phyloP scores from a whole-genome alignment of 2,797 vertebrate species.

The Ataeniobius toweri region DNA sequence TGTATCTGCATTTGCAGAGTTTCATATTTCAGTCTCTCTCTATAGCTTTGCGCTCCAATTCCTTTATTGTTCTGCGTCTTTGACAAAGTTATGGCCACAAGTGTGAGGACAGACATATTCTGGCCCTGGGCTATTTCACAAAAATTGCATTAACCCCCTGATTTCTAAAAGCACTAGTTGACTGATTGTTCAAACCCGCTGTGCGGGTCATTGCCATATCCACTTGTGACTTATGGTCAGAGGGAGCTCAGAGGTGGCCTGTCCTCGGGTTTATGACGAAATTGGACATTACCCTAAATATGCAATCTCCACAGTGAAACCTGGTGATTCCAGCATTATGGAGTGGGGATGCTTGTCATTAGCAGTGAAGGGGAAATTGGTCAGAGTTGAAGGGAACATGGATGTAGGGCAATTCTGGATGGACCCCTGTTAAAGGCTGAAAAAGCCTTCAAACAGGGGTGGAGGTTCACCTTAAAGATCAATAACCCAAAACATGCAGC shows the following conservation, averaged over 20 bases:
- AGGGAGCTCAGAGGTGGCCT: neutral
- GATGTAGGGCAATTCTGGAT: too few species aligned
- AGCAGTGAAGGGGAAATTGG: neutral
- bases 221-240: too few species aligned
- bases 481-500: neutral
- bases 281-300: neutral
- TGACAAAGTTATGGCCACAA: neutral
- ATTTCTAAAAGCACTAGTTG: neutral
- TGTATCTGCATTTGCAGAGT: neutral
- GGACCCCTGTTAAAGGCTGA: too few species aligned
- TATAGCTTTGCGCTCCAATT: neutral
- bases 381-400: neutral
- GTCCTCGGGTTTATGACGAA: neutral
- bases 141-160: constrained; percentile 8
- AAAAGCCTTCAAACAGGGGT: too few species aligned
- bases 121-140: neutral
- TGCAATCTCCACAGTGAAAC: neutral
- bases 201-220: neutral
- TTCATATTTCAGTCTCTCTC: constrained; percentile 9
- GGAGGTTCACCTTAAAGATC: neutral
- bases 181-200: neutral
- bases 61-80: neutral
- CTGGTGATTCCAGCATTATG: neutral
- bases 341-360: neutral
- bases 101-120: neutral